These are phyloP conservation scores for Plagodis pulveraria DNA, from an alignment of 2,888 invertebrate genomes.

Conservation along the genomic window DNA sequence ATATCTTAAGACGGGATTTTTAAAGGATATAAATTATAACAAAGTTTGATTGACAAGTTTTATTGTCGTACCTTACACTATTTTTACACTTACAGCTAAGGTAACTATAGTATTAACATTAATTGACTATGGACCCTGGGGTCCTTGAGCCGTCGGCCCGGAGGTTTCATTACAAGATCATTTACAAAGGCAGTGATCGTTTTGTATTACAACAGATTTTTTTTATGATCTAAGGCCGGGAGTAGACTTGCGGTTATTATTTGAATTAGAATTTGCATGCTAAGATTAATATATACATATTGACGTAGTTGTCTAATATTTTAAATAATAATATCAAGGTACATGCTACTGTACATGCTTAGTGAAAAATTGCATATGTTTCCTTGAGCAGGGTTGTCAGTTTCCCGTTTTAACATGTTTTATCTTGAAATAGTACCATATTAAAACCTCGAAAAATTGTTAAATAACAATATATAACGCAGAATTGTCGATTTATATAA, in stretches of 20 bases:
- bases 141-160: conserved; percentile 43
- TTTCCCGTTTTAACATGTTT: no score
- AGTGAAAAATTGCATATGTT: no score
- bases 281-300: no score
- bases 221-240: conserved; percentile 29
- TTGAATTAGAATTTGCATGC: neutral
- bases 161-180: conserved; percentile 58
- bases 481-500: no score
- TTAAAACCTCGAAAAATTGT: no score
- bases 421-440: no score
- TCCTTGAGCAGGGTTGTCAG: no score
- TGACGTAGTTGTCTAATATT: no score
- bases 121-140: conserved; percentile 42
- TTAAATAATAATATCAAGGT: no score
- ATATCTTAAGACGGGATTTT: no score
- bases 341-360: no score
- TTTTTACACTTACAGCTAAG: conserved; percentile 67
- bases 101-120: conserved; percentile 62
- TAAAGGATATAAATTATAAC: conserved; percentile 10
- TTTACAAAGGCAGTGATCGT: conserved; percentile 67
- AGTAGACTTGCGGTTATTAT: conserved; percentile 10
- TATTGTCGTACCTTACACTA: conserved; percentile 64
- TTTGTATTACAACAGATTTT: conserved; percentile 28
- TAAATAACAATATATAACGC: no score
- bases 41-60: conserved; percentile 39